Percentiles rank a stretch among this genome's conserved stretches.
phyloP scores from a whole-genome alignment of 2,113 vertebrate species.

The Fregata magnificens region DNA sequence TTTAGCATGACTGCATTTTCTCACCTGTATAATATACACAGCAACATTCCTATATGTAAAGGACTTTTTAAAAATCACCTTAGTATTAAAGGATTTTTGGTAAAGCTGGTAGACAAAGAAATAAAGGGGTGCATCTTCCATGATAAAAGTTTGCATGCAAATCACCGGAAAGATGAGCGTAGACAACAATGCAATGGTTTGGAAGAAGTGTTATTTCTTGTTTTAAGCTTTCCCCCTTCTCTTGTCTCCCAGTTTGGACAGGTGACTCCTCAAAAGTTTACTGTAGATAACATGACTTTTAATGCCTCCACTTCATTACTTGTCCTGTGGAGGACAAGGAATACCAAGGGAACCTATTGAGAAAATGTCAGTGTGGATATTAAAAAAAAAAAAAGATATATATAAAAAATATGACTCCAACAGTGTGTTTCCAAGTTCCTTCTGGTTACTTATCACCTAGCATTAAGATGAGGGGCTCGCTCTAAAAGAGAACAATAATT shows the following conservation, averaged over 20 bases:
- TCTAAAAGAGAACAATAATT: background rate
- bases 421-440: background rate
- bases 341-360: background rate
- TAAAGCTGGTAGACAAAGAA: background rate
- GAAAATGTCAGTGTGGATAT: background rate
- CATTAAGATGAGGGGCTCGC: background rate
- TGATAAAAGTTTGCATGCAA: background rate
- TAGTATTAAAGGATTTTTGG: background rate
- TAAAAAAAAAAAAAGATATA: background rate
- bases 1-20: background rate
- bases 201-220: background rate
- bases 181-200: background rate
- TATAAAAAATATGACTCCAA: background rate
- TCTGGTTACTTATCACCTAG: background rate
- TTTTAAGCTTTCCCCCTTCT: background rate
- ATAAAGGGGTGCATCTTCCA: background rate
- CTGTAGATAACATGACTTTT: background rate
- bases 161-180: background rate
- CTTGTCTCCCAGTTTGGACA: background rate
- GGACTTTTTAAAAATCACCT: background rate
- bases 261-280: background rate
- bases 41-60: background rate
- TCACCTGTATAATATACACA: background rate
- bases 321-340: background rate
- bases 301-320: background rate